A percentile compares a stretch with the other conserved stretches of the same genome.
These are phyloP conservation scores for Drosophila pseudoananassae DNA, from an alignment of 1,140 invertebrate genomes.

Conservation along the genomic window DNA sequence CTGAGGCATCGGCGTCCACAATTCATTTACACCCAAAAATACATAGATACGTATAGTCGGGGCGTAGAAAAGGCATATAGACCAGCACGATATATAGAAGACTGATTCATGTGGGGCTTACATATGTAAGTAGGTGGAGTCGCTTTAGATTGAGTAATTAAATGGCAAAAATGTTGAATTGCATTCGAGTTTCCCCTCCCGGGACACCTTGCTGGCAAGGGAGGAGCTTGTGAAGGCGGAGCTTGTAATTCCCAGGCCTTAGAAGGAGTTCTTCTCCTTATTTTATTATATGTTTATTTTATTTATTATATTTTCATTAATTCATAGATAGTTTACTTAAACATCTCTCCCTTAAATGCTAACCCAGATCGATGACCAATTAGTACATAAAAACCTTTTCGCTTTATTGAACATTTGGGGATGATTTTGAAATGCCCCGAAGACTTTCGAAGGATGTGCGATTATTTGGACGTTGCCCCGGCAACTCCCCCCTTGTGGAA, in stretches of 20 bases:
- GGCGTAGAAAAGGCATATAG: neutral
- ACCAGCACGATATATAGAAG: neutral
- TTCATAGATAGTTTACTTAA: neutral
- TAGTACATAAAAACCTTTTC: neutral
- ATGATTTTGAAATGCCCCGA: neutral
- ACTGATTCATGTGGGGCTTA: constrained; percentile 15
- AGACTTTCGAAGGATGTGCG: constrained; percentile 1
- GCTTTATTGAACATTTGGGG: neutral
- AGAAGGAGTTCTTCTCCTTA: too few relatives aligned
- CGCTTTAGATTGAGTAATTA: constrained; percentile 55
- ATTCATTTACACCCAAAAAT: constrained; percentile 21
- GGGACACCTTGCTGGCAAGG: neutral
- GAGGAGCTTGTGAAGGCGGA: neutral
- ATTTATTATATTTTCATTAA: neutral
- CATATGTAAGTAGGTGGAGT: constrained; percentile 53
- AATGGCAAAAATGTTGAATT: constrained; percentile 57
- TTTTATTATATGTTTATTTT: too few relatives aligned
- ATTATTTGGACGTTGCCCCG: constrained; percentile 41
- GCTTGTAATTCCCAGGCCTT: neutral
- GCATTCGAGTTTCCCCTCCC: constrained; percentile 23
- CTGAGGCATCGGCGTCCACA: constrained; percentile 15
- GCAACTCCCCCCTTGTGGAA: constrained; percentile 1
- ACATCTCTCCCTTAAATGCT: too few relatives aligned
- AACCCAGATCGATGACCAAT: neutral
- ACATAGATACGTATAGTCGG: neutral